Evolutionary conservation across 30 jellyfish, hydroid and myxozoan genomes (phyloP), one percentile per base, ranked within the genome.

Genomic region (Aurelia aurita): DNA sequence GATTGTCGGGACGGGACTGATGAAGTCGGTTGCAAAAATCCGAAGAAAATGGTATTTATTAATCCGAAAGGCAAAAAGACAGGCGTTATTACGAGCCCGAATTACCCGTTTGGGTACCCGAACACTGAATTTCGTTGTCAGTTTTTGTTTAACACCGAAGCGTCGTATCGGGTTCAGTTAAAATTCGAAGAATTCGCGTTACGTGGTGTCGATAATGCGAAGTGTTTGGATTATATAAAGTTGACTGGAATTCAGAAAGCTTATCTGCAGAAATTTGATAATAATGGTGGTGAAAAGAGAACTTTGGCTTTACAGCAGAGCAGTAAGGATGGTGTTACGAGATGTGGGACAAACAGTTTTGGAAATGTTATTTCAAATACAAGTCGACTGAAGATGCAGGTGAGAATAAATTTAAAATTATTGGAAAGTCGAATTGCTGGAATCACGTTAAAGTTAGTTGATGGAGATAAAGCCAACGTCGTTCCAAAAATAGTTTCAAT

Each of bases 1-100:
- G 93, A 84, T 72, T 84, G 93, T 49, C 64, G 87, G 14, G 93
- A 84, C 22, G 93, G 93, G 15, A 71, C 93, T 39, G 93, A 84
- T 34, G 93, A 84, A 84, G 55, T 71, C 59, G 83, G 82, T 1
- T 84, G 93, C 43, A 72, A 84, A 34, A 84, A 84, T 59, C 93
- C 93, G 57, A 84, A 63, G 47, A 31, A 73, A 61, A 19, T 71
- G 44, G 47, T 84, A 9, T 53, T 81, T 29, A 64, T 69, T 4
- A 64, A 35, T 21, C 70, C 81, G 25, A 60, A 39, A 27, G 64
- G 82, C 39, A 62, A 49, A 25, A 72, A 53, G 21, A 22, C 93
- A 0, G 93, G 93, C 2, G 86, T 84, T 13, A 43, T 84, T 15
- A 84, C 93, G 58, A 84, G 93, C 82, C 93, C 93, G 5, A 73